Base-by-base conservation (phyloP, 2,888 invertebrate species). In the Carabus problematicus region DNA sequence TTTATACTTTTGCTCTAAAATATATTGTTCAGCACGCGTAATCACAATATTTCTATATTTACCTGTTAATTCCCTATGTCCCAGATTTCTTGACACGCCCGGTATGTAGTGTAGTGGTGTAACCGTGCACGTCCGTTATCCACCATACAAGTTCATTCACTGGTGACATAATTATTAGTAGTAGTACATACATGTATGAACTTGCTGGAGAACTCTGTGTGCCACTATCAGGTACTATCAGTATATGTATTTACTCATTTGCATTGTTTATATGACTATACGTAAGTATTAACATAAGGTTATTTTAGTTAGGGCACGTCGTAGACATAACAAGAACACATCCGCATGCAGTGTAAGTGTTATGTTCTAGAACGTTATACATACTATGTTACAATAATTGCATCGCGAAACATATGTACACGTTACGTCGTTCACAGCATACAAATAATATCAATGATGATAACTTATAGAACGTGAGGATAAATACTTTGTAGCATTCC, bases 201-300 rank as follows among this genome's bases (percentile, higher is more conserved):
- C 14, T 12, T 41, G 12, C 62, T 29, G 29, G 62, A 64, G 43
- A 64, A 56, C 56, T n/a, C n/a, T 39, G 41, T 59, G 16, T 39
- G 42, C 45, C 18, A n/a, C 14, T 49, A 56, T 56, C 64, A 64
- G 64, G 64, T 64, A 64, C 64, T 43, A 58, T 14, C 56, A 56
- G 56, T 56, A 56, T 29, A 29, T 56, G 14, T 39, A 56, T 39
- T 56, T 39, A 19, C 56, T 56, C 16, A 56, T 19, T 64, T 64
- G 64, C 64, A 64, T 64, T 64, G 64, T 64, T 62, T 56, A 43
- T 29, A 62, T 64, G 64, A 64, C 62, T 62, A 58, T 58, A 29
- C 41, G 58, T 58, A 41, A 41, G 9, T 45, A 60, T 43, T 43
- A 11, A 9, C 7, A 40, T 61, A 42, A 40, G 43, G 19, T 49